Evolutionary conservation across 2,888 invertebrate species (phyloP).

Genomic region (Pardosa pseudoannulata): DNA sequence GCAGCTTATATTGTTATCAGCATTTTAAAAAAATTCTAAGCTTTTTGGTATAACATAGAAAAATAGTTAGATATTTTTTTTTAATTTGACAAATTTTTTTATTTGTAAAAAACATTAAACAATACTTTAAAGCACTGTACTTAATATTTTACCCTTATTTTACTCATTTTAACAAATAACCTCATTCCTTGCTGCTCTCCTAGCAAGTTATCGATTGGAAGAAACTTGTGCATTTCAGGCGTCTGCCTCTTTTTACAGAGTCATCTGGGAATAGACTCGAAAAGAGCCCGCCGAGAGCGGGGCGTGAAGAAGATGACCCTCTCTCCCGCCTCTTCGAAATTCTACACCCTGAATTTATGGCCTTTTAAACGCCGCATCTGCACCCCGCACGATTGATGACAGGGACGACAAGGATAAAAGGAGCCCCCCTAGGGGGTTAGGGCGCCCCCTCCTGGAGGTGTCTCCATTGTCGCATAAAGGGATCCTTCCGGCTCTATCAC

Average conservation of each 20-base stretch:
- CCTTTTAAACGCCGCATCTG: slow-evolving; percentile 15
- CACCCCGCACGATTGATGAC: slow-evolving; percentile 11
- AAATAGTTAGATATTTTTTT: no score
- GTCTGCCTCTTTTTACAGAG: background rate
- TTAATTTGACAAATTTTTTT: no score
- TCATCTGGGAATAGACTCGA: background rate
- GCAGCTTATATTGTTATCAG: no score
- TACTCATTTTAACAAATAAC: no score
- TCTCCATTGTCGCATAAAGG: background rate
- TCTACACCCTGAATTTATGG: background rate
- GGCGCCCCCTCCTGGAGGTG: background rate
- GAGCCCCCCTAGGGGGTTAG: background rate
- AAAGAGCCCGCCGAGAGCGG: background rate
- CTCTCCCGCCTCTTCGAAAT: background rate
- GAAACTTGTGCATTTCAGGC: no score
- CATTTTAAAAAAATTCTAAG: no score
- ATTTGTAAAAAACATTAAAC: no score
- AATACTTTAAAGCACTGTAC: no score
- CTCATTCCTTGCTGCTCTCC: no score
- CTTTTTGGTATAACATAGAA: no score
- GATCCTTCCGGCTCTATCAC: slow-evolving; percentile 4
- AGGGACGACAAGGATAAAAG: slow-evolving; percentile 10
- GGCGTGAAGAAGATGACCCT: slow-evolving; percentile 9
- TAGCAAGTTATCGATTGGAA: no score
- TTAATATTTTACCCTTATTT: no score